Evolutionary conservation across 2,888 invertebrate species (phyloP).

Genomic region (Camptogramma bilineatum): DNA sequence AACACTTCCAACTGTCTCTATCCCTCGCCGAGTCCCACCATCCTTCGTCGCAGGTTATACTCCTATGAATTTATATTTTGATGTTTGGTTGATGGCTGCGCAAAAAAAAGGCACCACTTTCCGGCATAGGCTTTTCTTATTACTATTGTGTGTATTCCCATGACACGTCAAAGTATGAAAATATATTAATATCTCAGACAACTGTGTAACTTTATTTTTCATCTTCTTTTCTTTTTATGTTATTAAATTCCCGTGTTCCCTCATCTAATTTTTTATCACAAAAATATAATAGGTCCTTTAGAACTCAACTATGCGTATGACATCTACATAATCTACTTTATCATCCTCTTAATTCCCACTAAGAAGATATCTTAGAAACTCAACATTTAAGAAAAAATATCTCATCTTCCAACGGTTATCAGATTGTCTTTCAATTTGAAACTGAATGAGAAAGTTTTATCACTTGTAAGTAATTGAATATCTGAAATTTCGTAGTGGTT

Average conservation of each 20-base stretch:
- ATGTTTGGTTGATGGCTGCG: too few species aligned
- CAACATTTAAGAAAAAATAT: conserved; percentile 1
- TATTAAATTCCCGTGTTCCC: neutral
- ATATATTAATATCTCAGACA: neutral
- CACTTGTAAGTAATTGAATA: conserved; percentile 18
- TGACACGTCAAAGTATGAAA: neutral
- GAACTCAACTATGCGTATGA: neutral
- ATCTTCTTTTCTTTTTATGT: neutral
- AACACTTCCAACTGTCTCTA: too few species aligned
- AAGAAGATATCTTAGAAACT: neutral
- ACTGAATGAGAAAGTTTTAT: conserved; percentile 18
- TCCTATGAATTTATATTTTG: too few species aligned
- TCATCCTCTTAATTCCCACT: neutral
- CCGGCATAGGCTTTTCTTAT: too few species aligned
- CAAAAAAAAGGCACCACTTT: too few species aligned
- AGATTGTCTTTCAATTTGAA: conserved; percentile 15
- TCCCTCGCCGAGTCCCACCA: too few species aligned
- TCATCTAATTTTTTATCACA: neutral
- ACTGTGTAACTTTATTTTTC: neutral
- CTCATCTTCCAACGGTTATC: conserved; percentile 14
- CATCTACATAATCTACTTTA: neutral
- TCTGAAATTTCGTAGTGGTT: conserved; percentile 10
- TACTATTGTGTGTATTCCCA: neutral
- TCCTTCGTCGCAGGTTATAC: too few species aligned
- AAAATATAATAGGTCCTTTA: too few species aligned